These are phyloP conservation scores for Petrophora chlorosata DNA, from an alignment of 2,888 invertebrate species.

Conservation along the genomic window DNA sequence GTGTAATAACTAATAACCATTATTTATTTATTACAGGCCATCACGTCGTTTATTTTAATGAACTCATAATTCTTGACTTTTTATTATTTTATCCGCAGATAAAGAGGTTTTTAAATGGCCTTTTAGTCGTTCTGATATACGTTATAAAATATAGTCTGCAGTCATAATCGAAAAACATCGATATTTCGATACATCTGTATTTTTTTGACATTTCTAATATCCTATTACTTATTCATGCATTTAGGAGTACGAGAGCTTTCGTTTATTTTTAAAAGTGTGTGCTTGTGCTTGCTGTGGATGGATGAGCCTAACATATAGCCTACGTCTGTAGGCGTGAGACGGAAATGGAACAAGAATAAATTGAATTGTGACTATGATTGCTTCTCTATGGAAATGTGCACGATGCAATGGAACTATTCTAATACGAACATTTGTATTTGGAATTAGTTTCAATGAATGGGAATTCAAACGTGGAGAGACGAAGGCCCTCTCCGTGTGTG, in stretches of 20 bases:
- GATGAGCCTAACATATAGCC: conserved; percentile 61
- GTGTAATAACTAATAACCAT: no score
- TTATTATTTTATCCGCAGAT: no score
- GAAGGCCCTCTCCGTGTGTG: no score
- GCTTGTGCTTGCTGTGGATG: conserved; percentile 53
- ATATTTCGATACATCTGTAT: not conserved
- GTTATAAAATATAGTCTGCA: conserved; percentile 12
- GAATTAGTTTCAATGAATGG: conserved; percentile 43
- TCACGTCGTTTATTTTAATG: no score
- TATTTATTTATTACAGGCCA: no score
- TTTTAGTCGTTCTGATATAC: conserved; percentile 31
- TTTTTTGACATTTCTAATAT: conserved; percentile 19
- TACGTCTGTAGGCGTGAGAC: conserved; percentile 61
- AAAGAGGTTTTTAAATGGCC: conserved; percentile 5
- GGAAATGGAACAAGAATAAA: conserved; percentile 71
- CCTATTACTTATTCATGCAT: conserved; percentile 64
- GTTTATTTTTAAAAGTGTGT: conserved; percentile 59
- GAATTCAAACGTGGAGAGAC: conserved; percentile 41
- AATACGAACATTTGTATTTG: conserved; percentile 40
- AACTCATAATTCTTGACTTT: no score
- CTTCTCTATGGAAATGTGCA: conserved; percentile 61
- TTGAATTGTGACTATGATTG: conserved; percentile 70
- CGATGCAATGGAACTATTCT: conserved; percentile 45
- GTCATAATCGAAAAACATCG: conserved; percentile 2
- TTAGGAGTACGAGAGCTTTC: conserved; percentile 50